Evolutionary conservation across 2,888 invertebrate genomes (phyloP), one percentile per base, ranked within the genome.

Genomic region (Caenorhabditis sinica): DNA sequence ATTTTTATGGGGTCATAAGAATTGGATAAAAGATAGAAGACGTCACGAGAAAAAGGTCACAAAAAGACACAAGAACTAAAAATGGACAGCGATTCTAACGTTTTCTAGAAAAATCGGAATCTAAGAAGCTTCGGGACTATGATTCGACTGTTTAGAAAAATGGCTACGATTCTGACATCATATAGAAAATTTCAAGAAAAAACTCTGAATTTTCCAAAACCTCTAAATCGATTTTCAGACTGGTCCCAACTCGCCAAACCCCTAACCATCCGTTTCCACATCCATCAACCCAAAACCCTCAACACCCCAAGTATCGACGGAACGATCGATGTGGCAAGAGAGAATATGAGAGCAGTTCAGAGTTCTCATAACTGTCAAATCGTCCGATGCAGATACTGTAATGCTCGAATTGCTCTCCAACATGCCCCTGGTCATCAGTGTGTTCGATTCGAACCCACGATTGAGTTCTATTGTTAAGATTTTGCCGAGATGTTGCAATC

Each of bases 401-500:
- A 81, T 20, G 81, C 81, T 11, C 69, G 77, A n/a, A 77, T 85
- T 17, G 43, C 81, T 13, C 23, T 85, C 5, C 81, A 81, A 53
- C 69, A 73, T 23, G 85, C 85, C 2, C 43, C 30, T 4, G 30
- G 51, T 0, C 85, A 85, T 68, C 81, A 77, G 49, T 85, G 85
- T 45, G 76, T 76, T 25, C 81, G 76, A 17, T 82, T 76, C 36
- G 81, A 85, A 25, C 85, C 85, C 3, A 77, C 81, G 17, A 77
- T 85, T 20, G 81, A 85, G 43, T 85, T 85, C 63, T 85, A 77
- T 58, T 85, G 65, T 30, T 85, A 65, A 75, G 20, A 51, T 51
- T 0, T 20, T n/a, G n/a, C n/a, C n/a, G n/a, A 40, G 40, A 40
- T 13, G 8, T 40, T 40, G 40, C 2, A 40, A 40, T 40, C 13